Conservation (phyloP, 2,888 invertebrate genomes). For the Girardia tigrina region DNA sequence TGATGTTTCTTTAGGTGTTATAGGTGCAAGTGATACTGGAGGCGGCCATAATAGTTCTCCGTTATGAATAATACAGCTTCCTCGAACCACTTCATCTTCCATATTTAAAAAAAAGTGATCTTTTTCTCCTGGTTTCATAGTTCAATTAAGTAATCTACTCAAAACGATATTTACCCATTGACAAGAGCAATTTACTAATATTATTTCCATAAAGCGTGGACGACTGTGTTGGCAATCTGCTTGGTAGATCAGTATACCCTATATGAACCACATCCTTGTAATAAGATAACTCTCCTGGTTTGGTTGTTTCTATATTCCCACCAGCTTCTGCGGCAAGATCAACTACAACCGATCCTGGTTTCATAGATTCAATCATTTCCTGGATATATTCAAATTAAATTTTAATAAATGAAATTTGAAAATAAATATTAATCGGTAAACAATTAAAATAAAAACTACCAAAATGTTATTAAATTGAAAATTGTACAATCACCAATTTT, state of each 20-base stretch:
- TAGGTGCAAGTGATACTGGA: conserved; percentile 54
- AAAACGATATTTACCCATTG: conserved; percentile 57
- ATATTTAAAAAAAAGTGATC: conserved; percentile 67
- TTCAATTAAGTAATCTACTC: not conserved
- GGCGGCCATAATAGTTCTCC: conserved; percentile 68
- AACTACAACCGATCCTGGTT: conserved; percentile 73
- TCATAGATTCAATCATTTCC: conserved; percentile 67
- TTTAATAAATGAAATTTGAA: too few relatives aligned
- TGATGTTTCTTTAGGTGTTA: conserved; percentile 40
- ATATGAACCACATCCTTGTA: conserved; percentile 70
- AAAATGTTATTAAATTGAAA: too few relatives aligned
- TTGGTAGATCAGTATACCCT: conserved; percentile 70
- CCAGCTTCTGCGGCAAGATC: conserved; percentile 77
- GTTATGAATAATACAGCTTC: conserved; percentile 62
- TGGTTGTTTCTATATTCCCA: conserved; percentile 69
- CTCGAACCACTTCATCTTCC: conserved; percentile 71
- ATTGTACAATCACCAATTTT: too few relatives aligned
- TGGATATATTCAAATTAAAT: conserved; percentile 42
- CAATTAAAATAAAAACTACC: too few relatives aligned
- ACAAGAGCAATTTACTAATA: conserved; percentile 69
- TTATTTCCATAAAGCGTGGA: conserved; percentile 78
- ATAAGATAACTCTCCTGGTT: conserved; percentile 62
- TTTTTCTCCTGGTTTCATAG: conserved; percentile 57
- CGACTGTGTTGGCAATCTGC: conserved; percentile 69
- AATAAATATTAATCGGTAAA: too few relatives aligned